Evolutionary conservation across 2,888 invertebrate genomes (phyloP), one percentile per base, ranked within the genome.

Genomic region (Drosophila suboccidentalis): DNA sequence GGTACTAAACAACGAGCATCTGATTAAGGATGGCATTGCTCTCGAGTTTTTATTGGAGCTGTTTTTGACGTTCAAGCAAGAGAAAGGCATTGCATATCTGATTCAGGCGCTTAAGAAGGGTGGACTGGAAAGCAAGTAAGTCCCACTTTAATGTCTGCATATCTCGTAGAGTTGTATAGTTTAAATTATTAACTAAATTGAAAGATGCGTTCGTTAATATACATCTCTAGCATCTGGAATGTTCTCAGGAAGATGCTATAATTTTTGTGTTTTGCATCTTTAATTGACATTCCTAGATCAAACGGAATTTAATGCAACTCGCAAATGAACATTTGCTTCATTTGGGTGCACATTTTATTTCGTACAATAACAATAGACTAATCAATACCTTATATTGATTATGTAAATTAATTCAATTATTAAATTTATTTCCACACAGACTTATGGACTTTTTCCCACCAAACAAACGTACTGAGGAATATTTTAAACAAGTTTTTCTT

Each of bases 11-110:
- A 97, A 97, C 93, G 98, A 98, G 93, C 98, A 98, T 94, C 95
- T 99, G 91, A 95, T 97, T 82, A 98, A 97, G 93, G 97, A 97
- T 94, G 97, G 98, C 92, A 94, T 98, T 92, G 98, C 98, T 70
- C 94, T 98, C 90, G 98, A 98, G 90, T 99, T 99, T 93, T 95
- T 98, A 90, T 95, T 98, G 89, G 97, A 97, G 93, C 96, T 98
- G 92, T 98, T 98, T 94, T 95, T 96, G 84, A 97, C 96, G 82
- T 97, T 98, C 95, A 97, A 98, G 92, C 95, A 95, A 91, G 98
- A 98, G 93, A 97, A 97, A 91, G 98, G 98, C 83, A 94, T 96
- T 87, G 94, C 95, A 77, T 96, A 97, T 90, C 95, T 98, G 85
- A 96, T 97, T 93, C 96, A 97, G 75, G 96, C 97, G 82, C 95